Percentiles rank a stretch among this genome's conserved stretches.
Evolutionary conservation across 2,113 vertebrate species (phyloP).

Genomic region (Periophthalmodon schlosseri): DNA sequence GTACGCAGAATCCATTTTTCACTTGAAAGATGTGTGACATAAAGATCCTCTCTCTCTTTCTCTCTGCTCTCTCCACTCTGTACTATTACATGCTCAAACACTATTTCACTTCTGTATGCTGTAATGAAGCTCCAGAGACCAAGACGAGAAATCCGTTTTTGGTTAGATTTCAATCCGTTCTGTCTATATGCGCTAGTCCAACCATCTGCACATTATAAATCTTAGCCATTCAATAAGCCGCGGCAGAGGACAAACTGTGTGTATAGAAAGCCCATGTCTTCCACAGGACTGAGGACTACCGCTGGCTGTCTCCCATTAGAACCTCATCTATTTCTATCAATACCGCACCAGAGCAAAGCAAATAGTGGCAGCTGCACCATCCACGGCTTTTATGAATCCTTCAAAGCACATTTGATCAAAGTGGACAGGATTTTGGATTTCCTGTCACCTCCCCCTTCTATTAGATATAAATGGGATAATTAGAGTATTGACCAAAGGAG

Average conservation of each 20-base stretch:
- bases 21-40: slow-evolving; percentile 31
- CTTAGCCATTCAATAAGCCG: slow-evolving; percentile 42
- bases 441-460: background rate
- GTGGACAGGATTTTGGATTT: slow-evolving; percentile 5
- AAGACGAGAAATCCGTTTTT: slow-evolving; percentile 23
- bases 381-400: slow-evolving; percentile 5
- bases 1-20: slow-evolving; percentile 35
- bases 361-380: slow-evolving; percentile 42
- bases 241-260: slow-evolving; percentile 43
- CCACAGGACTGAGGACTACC: slow-evolving; percentile 41
- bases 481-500: background rate
- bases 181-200: slow-evolving; percentile 14
- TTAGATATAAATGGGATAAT: slow-evolving; percentile 3
- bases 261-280: slow-evolving; percentile 22
- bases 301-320: slow-evolving; percentile 55
- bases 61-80: background rate
- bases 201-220: slow-evolving; percentile 28
- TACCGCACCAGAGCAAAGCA: slow-evolving; percentile 35
- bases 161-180: slow-evolving; percentile 6
- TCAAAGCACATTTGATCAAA: slow-evolving; percentile 2
- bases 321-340: slow-evolving; percentile 60
- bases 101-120: slow-evolving; percentile 21
- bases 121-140: slow-evolving; percentile 24
- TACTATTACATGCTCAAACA: slow-evolving; percentile 31
- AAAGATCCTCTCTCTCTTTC: background rate